A percentile compares a stretch with the other conserved stretches of the same genome.
Evolutionary conservation across 1,140 invertebrate genomes (phyloP).

Genomic region (Cotesia chilonis): DNA sequence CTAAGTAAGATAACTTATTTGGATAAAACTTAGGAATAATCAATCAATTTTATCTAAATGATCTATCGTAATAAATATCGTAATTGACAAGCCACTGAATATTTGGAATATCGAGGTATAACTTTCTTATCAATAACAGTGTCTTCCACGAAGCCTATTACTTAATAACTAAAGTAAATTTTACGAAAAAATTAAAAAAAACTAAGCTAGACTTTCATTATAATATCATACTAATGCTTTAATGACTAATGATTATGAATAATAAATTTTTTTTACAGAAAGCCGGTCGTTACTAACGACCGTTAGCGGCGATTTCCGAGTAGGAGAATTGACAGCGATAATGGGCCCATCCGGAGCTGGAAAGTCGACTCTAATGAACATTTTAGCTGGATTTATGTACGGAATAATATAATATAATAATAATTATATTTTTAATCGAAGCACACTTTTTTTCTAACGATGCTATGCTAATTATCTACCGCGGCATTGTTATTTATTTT

Average conservation of each 20-base stretch:
- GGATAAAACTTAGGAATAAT: too few relatives aligned
- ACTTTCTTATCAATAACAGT: too few relatives aligned
- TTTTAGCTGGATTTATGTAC: slow-evolving; percentile 79
- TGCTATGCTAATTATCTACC: too few relatives aligned
- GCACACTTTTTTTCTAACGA: not conserved
- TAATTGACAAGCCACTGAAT: too few relatives aligned
- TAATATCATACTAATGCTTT: not conserved
- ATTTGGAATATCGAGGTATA: too few relatives aligned
- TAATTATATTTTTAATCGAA: slow-evolving; percentile 3
- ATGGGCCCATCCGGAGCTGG: slow-evolving; percentile 90
- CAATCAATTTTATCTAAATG: too few relatives aligned
- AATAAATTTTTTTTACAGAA: slow-evolving; percentile 54
- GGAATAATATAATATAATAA: slow-evolving; percentile 35
- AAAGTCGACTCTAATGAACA: slow-evolving; percentile 83
- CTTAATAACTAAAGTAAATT: too few relatives aligned
- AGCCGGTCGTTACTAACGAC: slow-evolving; percentile 70
- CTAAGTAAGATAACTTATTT: too few relatives aligned
- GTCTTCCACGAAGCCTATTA: too few relatives aligned
- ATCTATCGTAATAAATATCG: too few relatives aligned
- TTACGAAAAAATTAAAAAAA: too few relatives aligned
- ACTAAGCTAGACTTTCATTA: not conserved
- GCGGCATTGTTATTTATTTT: slow-evolving; percentile 3
- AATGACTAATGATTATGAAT: not conserved
- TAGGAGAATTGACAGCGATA: slow-evolving; percentile 78
- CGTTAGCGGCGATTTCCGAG: slow-evolving; percentile 70